These are phyloP conservation scores for Cyprinus carpio DNA, from an alignment of 2,113 vertebrate species.

Conservation along the genomic window DNA sequence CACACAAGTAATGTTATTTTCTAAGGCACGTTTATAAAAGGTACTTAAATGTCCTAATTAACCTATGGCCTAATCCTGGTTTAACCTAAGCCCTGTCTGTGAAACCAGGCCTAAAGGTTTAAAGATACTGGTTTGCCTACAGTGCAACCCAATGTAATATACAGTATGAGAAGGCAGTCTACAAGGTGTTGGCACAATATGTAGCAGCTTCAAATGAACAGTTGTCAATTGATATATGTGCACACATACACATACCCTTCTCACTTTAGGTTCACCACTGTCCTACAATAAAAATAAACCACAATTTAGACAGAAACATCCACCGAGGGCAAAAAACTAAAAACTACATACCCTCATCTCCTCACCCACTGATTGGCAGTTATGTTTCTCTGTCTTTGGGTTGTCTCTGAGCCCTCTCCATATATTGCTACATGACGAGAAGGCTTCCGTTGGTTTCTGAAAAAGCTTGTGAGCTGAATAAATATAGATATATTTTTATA, in stretches of 20 bases:
- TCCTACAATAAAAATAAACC: background rate
- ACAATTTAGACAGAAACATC: background rate
- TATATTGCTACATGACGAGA: conserved; percentile 25
- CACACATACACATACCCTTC: background rate
- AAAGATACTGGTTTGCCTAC: no score
- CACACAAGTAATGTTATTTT: no score
- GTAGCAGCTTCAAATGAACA: conserved; percentile 41
- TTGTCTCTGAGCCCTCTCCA: background rate
- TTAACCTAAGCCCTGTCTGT: no score
- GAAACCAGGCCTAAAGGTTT: background rate
- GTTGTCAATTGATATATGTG: background rate
- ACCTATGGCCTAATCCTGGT: no score
- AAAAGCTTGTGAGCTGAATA: conserved; percentile 24
- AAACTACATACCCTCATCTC: background rate
- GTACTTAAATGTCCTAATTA: no score
- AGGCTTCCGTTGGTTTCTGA: conserved; percentile 21
- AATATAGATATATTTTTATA: background rate
- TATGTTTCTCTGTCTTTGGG: background rate
- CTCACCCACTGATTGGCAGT: background rate
- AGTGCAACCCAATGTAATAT: background rate
- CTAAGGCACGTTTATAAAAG: no score
- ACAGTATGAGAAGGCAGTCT: conserved; percentile 16
- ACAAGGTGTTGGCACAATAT: conserved; percentile 22
- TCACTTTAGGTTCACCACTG: background rate
- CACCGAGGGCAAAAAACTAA: background rate